Evolutionary conservation across 2,113 vertebrate species (phyloP).

Genomic region (Platycercus adscitus): DNA sequence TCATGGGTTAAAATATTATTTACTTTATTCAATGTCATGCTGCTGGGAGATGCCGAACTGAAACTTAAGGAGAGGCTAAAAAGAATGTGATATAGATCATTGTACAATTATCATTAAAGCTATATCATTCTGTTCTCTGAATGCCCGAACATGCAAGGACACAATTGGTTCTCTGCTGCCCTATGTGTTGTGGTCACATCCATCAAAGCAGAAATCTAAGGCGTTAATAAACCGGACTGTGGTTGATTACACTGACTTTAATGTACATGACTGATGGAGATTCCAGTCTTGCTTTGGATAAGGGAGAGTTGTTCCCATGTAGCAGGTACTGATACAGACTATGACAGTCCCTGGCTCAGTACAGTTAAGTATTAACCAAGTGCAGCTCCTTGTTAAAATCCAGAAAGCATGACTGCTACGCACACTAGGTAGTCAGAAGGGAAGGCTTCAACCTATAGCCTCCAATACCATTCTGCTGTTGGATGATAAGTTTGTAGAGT

Average conservation of each 20-base stretch:
- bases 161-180: neutral
- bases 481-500: neutral
- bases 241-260: neutral
- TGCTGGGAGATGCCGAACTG: neutral
- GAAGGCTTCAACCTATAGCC: neutral
- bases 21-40: neutral
- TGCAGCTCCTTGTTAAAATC: neutral
- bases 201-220: neutral
- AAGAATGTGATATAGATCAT: neutral
- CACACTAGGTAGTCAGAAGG: neutral
- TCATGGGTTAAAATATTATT: neutral
- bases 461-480: neutral
- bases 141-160: neutral
- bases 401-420: neutral
- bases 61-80: neutral
- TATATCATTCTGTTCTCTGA: neutral
- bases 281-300: neutral
- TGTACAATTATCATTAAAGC: neutral
- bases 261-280: neutral
- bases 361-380: neutral
- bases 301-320: accelerated
- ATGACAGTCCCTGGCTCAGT: accelerated
- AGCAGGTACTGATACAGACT: neutral
- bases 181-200: neutral
- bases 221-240: neutral